These are phyloP conservation scores for Castor canadensis DNA, from an alignment of 2,113 vertebrate genomes.

Conservation along the genomic window DNA sequence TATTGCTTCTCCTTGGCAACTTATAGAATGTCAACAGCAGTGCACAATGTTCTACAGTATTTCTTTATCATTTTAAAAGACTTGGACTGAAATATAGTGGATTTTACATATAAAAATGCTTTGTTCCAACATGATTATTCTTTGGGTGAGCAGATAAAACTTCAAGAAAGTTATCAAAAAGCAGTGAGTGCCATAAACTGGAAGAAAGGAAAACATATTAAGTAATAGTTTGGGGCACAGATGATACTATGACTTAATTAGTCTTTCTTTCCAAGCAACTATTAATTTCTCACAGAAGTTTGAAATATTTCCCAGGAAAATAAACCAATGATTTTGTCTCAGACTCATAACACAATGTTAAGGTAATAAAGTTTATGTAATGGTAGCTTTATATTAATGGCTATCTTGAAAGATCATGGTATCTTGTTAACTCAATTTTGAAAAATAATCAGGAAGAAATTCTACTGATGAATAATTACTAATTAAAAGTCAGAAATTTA, in stretches of 20 bases:
- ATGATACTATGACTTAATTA: slow-evolving; percentile 11
- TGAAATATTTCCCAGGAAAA: slow-evolving; percentile 43
- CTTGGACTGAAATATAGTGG: neutral
- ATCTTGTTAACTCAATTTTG: slow-evolving; percentile 19
- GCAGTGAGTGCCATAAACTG: neutral
- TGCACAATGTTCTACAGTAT: neutral
- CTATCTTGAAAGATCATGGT: slow-evolving; percentile 30
- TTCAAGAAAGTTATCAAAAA: neutral
- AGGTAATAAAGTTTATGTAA: slow-evolving; percentile 17
- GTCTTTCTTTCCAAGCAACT: neutral
- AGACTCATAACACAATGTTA: slow-evolving; percentile 30
- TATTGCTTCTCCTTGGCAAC: slow-evolving; percentile 40
- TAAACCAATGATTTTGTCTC: neutral
- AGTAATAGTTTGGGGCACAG: neutral
- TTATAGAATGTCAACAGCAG: neutral
- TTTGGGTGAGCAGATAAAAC: neutral
- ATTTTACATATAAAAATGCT: neutral
- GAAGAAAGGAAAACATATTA: neutral
- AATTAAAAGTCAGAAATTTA: slow-evolving; percentile 56
- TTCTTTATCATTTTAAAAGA: slow-evolving; percentile 23
- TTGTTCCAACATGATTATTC: neutral
- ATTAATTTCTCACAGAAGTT: neutral
- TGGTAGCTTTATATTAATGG: neutral
- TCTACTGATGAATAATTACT: slow-evolving; percentile 37
- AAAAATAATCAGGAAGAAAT: slow-evolving; percentile 18